Conservation (phyloP, 1,140 invertebrate species). For the Ceratitis capitata region DNA sequence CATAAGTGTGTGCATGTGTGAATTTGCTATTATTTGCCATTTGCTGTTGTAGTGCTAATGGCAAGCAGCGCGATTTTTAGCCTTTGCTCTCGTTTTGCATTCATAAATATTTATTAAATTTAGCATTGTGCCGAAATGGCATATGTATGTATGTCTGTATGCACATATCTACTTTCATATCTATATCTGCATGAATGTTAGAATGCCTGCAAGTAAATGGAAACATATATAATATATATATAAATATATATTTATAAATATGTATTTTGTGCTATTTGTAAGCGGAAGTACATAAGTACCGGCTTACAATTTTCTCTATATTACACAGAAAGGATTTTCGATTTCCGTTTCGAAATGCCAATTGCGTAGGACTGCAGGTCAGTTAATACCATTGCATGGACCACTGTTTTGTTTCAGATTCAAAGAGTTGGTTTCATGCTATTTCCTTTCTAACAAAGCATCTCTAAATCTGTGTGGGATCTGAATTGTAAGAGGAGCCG, state of each 20-base stretch:
- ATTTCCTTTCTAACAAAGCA: no score
- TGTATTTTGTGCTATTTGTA: background rate
- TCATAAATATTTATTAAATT: conserved; percentile 38
- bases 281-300: background rate
- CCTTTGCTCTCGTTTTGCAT: background rate
- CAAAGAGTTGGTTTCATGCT: no score
- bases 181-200: background rate
- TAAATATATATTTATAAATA: background rate
- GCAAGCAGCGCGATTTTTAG: background rate
- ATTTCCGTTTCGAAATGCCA: no score
- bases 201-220: no score
- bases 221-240: background rate
- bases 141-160: background rate
- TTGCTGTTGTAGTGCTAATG: background rate
- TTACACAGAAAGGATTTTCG: no score
- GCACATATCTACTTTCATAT: background rate
- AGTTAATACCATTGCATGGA: no score
- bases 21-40: background rate
- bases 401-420: no score
- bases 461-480: no score
- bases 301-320: background rate
- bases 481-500: no score
- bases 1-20: no score
- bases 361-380: no score
- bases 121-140: background rate